Percentiles rank a stretch among this genome's conserved stretches.
Evolutionary conservation across 2,888 invertebrate genomes (phyloP).

Genomic region (Elgonia sp.): DNA sequence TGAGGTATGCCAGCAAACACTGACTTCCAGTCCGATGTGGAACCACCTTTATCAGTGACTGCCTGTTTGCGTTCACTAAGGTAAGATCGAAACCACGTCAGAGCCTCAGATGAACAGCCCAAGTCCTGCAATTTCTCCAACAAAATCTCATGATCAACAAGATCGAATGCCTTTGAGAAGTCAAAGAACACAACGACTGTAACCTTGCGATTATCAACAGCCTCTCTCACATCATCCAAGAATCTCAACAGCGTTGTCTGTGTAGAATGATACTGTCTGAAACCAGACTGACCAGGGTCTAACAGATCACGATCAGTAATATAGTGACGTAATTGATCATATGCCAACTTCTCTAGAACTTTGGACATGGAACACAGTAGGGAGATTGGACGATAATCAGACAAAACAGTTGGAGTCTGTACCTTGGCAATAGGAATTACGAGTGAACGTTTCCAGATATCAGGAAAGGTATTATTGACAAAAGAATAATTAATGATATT

Average conservation of each 20-base stretch:
- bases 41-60: background rate
- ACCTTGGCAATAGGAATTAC: background rate
- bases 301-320: background rate
- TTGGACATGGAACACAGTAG: background rate
- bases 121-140: background rate
- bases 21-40: background rate
- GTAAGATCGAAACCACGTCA: background rate
- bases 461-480: background rate
- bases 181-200: conserved; percentile 13
- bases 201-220: background rate
- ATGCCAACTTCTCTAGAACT: background rate
- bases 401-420: background rate
- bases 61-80: background rate
- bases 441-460: background rate
- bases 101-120: background rate
- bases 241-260: background rate
- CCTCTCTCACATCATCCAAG: background rate
- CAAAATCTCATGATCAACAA: background rate
- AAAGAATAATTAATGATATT: no score
- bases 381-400: background rate
- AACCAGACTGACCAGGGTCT: background rate
- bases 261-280: background rate
- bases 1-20: background rate
- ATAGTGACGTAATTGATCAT: background rate
- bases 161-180: conserved; percentile 14